These are phyloP conservation scores for Mus caroli DNA, from an alignment of 2,797 vertebrate species.

Conservation along the genomic window DNA sequence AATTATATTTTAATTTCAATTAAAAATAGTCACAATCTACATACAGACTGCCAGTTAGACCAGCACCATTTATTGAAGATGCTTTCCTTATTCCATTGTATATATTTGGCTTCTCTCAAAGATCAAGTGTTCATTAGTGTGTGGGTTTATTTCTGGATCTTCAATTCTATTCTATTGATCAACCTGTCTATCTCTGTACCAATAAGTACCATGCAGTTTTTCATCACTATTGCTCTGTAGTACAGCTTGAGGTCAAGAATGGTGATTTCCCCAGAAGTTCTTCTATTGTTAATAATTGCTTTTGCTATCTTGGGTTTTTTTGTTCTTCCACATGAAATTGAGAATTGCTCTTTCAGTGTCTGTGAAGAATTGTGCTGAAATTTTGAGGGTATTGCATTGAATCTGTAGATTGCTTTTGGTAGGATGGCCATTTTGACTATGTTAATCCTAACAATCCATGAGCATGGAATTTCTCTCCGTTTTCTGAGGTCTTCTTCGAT, in stretches of 20 bases:
- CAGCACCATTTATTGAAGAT: background rate
- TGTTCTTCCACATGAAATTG: background rate
- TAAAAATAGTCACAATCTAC: background rate
- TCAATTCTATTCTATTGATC: background rate
- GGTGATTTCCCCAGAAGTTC: background rate
- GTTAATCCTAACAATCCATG: background rate
- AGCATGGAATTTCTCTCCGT: background rate
- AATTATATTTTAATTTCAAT: slow-evolving; percentile 6
- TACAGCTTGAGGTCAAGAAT: background rate
- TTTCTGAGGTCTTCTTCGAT: background rate
- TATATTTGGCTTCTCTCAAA: background rate
- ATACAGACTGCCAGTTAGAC: background rate
- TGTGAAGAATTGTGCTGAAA: background rate
- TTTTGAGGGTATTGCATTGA: background rate
- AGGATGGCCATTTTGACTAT: background rate
- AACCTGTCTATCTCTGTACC: background rate
- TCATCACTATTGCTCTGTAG: background rate
- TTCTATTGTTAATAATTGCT: background rate
- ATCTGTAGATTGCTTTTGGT: background rate
- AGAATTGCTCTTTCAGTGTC: background rate
- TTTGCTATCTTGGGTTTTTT: background rate
- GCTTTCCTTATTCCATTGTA: background rate
- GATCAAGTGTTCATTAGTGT: background rate
- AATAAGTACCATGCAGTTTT: background rate
- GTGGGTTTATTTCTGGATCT: background rate